These are phyloP conservation scores for Phaenicophaeus curvirostris DNA, from an alignment of 2,797 vertebrate species.

Conservation along the genomic window DNA sequence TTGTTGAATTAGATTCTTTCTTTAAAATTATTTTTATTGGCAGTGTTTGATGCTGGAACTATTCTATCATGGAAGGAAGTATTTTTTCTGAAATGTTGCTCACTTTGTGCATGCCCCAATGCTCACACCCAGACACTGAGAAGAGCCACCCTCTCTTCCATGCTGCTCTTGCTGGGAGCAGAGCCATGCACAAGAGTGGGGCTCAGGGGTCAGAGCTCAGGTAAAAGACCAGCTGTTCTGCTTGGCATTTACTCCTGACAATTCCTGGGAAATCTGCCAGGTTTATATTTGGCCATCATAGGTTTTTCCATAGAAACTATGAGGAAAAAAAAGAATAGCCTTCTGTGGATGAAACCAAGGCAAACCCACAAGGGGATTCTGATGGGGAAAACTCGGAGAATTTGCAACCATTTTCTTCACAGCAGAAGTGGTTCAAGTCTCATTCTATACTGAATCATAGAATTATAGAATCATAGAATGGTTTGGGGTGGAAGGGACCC, in stretches of 20 bases:
- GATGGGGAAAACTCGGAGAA: background rate
- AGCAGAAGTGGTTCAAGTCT: background rate
- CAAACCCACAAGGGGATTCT: background rate
- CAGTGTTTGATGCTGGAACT: background rate
- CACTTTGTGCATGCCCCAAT: fast-evolving
- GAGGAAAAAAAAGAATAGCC: background rate
- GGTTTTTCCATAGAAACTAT: background rate
- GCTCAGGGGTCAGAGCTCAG: background rate
- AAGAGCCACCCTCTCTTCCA: fast-evolving
- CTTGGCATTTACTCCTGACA: background rate
- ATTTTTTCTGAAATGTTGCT: background rate
- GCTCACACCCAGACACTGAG: background rate
- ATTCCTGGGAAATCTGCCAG: conserved; percentile 23
- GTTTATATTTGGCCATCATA: background rate
- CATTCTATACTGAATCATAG: background rate
- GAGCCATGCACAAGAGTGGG: fast-evolving
- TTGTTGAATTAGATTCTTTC: background rate
- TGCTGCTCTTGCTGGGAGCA: background rate
- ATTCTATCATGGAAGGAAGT: background rate
- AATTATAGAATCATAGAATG: too few relatives aligned
- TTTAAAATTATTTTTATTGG: background rate
- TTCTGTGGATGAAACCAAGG: background rate
- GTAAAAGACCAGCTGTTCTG: background rate
- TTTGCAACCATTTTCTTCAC: background rate
- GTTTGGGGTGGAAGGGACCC: too few relatives aligned